Evolutionary conservation across 2,797 vertebrate genomes (phyloP), one percentile per base, ranked within the genome.

Genomic region (Catostomus latipinnis): DNA sequence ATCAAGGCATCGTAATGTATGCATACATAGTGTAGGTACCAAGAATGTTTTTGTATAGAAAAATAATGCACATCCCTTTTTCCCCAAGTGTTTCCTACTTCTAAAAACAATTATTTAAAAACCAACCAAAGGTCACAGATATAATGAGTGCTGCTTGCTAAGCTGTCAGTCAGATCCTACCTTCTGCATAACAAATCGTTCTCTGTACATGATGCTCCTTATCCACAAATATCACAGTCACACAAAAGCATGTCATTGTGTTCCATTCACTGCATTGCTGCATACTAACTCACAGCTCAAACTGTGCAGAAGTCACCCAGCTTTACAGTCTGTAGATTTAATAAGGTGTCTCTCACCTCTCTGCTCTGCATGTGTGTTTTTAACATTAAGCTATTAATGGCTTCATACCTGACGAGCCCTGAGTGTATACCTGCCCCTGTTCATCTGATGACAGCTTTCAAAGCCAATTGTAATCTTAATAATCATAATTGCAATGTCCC

Each of bases 401-500:
- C 58, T 60, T 76, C 5, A 63, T 76, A 58, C 52, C 13, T 71
- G 13, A 13, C 22, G 34, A 80, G 63, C 72, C 67, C 6, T 49
- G 68, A 61, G 65, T 63, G 18, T 43, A 16, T 76, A 66, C 52
- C 76, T 49, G 67, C 11, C 43, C 61, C 0, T 18, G 52, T 58
- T 60, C 11, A 52, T 50, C 6, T 77, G 53, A 71, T 16, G 46
- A 48, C 60, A 49, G 14, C 46, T 14, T 50, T 58, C 50, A 53
- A 5, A 13, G 13, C 52, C 63, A 61, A 56, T 74, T 81, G 62
- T 50, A 80, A 83, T 82, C 74, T 57, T 63, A 54, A 76, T 34
- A 83, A 68, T 71, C 65, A 13, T 83, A 63, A 84, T 50, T 81
- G 68, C 22, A 88, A 86, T 76, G 54, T 71, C 84, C 81, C 65